These are phyloP conservation scores for Danio albolineatus DNA, from an alignment of 2,797 vertebrate genomes.

Conservation along the genomic window DNA sequence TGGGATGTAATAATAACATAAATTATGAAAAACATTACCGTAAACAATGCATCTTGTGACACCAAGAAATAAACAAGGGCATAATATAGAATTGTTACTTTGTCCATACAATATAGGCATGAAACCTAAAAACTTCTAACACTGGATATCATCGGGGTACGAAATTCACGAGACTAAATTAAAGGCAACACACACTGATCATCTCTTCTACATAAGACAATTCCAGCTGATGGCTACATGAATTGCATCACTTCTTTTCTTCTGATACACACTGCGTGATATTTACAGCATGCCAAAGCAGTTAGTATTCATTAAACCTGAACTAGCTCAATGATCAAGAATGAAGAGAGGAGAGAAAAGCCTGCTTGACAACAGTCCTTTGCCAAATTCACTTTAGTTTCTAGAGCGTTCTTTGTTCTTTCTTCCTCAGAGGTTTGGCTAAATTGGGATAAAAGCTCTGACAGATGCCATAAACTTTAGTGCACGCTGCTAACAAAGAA, in stretches of 20 bases:
- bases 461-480: background rate
- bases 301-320: conserved; percentile 44
- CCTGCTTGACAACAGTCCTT: background rate
- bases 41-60: too few species aligned
- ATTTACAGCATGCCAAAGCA: conserved; percentile 48
- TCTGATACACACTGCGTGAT: conserved; percentile 66
- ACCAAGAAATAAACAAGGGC: too few species aligned
- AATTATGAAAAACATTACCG: too few species aligned
- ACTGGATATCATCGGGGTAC: conserved; percentile 7
- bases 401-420: background rate
- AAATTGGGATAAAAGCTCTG: background rate
- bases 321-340: conserved; percentile 10
- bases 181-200: conserved; percentile 51
- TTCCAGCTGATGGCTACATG: conserved; percentile 65
- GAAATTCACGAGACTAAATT: conserved; percentile 8
- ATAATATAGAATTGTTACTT: too few species aligned
- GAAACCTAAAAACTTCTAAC: conserved; percentile 11
- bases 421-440: background rate
- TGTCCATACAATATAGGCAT: too few species aligned
- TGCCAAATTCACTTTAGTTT: conserved; percentile 26
- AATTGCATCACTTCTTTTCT: conserved; percentile 56
- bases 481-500: background rate
- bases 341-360: background rate
- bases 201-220: conserved; percentile 60
- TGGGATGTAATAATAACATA: too few species aligned